Conservation (phyloP, 2,797 vertebrate species). For the Coregonus suidteri region DNA sequence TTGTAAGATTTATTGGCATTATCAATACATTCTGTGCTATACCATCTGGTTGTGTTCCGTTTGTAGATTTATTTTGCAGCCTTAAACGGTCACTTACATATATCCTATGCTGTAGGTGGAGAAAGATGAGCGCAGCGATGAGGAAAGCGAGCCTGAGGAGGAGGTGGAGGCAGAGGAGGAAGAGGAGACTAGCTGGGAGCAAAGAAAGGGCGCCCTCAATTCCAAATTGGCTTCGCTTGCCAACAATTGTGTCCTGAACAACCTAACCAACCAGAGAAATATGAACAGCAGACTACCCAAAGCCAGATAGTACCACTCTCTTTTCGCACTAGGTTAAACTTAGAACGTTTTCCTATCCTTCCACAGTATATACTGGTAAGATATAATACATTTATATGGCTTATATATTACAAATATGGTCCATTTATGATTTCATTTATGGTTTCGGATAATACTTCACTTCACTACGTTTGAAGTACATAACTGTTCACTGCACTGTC, state of each 20-base stretch:
- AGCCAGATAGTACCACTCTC: slow-evolving; percentile 67
- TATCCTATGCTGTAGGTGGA: slow-evolving; percentile 75
- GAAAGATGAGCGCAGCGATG: slow-evolving; percentile 89
- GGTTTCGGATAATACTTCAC: neutral
- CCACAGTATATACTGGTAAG: slow-evolving; percentile 24
- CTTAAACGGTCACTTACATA: neutral
- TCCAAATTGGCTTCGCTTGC: slow-evolving; percentile 70
- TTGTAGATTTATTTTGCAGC: neutral
- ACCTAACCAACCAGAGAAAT: slow-evolving; percentile 69
- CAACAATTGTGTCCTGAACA: slow-evolving; percentile 75
- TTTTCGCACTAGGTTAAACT: neutral
- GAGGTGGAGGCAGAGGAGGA: slow-evolving; percentile 66
- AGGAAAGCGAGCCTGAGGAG: slow-evolving; percentile 81
- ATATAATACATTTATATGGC: slow-evolving; percentile 19
- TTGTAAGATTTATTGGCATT: too few species aligned
- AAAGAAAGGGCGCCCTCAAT: slow-evolving; percentile 60
- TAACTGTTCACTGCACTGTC: slow-evolving; percentile 10
- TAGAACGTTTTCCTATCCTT: neutral
- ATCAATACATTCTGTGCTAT: too few species aligned
- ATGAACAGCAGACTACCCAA: slow-evolving; percentile 69
- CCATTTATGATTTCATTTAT: slow-evolving; percentile 54
- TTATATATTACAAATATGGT: slow-evolving; percentile 34
- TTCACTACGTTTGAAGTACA: neutral
- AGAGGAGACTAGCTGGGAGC: slow-evolving; percentile 55
- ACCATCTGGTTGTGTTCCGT: neutral